Evolutionary conservation across 1,140 invertebrate genomes (phyloP), one percentile per base, ranked within the genome.

Genomic region (Dinoponera quadriceps): DNA sequence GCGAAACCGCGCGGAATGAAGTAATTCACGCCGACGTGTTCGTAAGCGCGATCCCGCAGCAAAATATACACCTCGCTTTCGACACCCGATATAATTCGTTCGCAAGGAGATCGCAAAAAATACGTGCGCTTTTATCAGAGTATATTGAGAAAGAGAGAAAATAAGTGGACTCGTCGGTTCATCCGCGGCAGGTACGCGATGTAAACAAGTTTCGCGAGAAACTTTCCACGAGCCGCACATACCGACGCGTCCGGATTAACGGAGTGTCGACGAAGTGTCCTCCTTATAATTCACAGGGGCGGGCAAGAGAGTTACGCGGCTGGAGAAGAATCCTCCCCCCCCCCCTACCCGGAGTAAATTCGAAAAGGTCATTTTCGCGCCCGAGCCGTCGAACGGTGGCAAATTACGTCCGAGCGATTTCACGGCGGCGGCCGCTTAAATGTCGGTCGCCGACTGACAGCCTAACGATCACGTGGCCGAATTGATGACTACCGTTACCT

Each of bases 401-500:
- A 89, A 89, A 89, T 89, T 89, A 89, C 88, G 65, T 85, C 85
- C 83, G 85, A 75, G 68, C 87, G 78, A 89, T 89, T 89, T 89
- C 86, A 89, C 85, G 85, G 85, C 87, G 88, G 88, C 87, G 83
- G 71, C 74, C 68, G 73, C 83, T 89, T 89, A 89, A 89, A 89
- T 89, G 87, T 89, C 88, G 88, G 88, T 85, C 88, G 88, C 89
- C 88, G 82, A 85, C 88, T 87, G 83, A 89, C 87, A 87, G 85
- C 81, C 84, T 88, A 88, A 89, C 85, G 88, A 89, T 89, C 88
- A 88, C 87, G 87, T 85, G 86, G 86, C 86, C 86, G 78, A 88
- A 88, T 88, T 85, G 87, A 89, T 88, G 85, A 89, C 85, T 89
- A 90, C 88, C 88, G 88, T 90, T 90, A 90, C 85, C 88, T 90